These are phyloP conservation scores for Epizoanthus scotinus DNA, from an alignment of 92 coral and sea anemone genomes.

Conservation along the genomic window DNA sequence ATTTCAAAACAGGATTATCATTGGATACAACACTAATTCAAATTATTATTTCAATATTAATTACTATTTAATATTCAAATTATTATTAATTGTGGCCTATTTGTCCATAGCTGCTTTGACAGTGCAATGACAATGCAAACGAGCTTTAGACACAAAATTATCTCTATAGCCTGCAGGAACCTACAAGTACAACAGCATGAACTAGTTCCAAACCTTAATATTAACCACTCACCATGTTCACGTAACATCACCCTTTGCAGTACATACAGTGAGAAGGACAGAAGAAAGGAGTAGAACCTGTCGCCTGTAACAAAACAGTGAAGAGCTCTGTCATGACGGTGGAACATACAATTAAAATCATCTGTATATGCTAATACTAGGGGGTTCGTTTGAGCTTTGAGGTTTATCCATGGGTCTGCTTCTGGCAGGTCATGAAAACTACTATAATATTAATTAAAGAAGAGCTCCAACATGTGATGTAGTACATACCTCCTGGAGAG, in stretches of 20 bases:
- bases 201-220: not conserved
- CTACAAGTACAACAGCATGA: too few species aligned
- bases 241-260: conserved; percentile 69
- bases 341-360: not conserved
- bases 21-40: too few species aligned
- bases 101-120: too few species aligned
- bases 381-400: not conserved
- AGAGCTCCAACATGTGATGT: not conserved
- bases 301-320: conserved; percentile 67
- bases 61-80: too few species aligned
- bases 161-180: too few species aligned
- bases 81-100: too few species aligned
- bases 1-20: not conserved
- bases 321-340: not conserved
- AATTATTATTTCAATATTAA: too few species aligned
- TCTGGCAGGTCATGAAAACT: too few species aligned
- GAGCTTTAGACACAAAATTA: too few species aligned
- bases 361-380: too few species aligned
- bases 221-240: conserved; percentile 72
- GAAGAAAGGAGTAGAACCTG: conserved; percentile 80
- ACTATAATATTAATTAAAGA: too few species aligned
- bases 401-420: not conserved
- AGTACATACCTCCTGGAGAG: conserved; percentile 99
- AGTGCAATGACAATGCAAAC: too few species aligned
- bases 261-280: conserved; percentile 79